phyloP scores from a whole-genome alignment of 2,113 vertebrate genomes.

The Thryonomys swinderianus region DNA sequence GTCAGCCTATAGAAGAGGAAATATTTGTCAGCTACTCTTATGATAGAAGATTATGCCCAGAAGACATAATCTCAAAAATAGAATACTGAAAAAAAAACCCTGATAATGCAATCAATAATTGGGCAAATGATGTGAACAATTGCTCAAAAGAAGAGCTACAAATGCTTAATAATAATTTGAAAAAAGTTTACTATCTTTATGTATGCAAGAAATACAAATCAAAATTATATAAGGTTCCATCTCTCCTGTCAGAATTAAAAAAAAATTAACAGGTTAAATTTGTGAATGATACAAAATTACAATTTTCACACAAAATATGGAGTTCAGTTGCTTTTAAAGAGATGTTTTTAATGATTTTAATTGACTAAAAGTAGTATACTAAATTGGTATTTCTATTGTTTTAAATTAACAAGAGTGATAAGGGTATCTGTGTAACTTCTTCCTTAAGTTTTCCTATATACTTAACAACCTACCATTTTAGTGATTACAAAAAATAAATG shows the following conservation, averaged over 20 bases:
- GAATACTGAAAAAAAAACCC: not conserved
- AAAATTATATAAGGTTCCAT: not conserved
- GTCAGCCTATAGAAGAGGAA: not conserved
- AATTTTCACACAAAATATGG: slow-evolving; percentile 69
- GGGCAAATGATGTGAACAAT: not conserved
- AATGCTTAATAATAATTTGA: not conserved
- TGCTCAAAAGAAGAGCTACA: not conserved
- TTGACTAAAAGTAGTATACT: slow-evolving; percentile 62
- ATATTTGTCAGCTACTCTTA: not conserved
- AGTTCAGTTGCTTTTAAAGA: slow-evolving; percentile 64
- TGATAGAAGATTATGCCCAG: not conserved
- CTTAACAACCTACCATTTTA: slow-evolving; percentile 46
- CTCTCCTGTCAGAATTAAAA: not conserved
- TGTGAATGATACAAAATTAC: not conserved
- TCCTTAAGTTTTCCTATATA: slow-evolving; percentile 27
- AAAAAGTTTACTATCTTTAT: not conserved
- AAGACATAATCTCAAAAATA: not conserved
- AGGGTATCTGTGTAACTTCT: slow-evolving; percentile 47
- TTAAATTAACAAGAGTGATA: slow-evolving; percentile 22
- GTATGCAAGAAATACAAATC: not conserved
- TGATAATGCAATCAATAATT: not conserved
- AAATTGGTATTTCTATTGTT: not conserved
- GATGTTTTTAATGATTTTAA: slow-evolving; percentile 48
- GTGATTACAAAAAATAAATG: not conserved
- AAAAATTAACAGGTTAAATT: not conserved